phyloP scores from a whole-genome alignment of 2,113 vertebrate genomes.

The Isichthys henryi region DNA sequence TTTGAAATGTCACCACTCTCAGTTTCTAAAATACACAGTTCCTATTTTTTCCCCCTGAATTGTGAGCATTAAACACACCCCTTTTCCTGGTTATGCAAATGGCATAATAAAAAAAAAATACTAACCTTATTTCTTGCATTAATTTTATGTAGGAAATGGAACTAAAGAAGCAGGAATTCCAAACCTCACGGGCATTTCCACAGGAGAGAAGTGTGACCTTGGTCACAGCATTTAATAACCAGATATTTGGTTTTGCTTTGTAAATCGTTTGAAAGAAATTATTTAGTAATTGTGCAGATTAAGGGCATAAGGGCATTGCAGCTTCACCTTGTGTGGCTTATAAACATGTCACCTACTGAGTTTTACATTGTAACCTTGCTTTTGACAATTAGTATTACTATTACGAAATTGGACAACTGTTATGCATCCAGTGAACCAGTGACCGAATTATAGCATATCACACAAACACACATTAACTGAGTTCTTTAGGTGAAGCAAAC shows the following conservation, averaged over 20 bases:
- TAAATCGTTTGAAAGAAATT: neutral
- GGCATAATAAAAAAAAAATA: neutral
- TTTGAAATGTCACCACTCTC: conserved; percentile 2
- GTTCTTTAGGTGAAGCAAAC: neutral
- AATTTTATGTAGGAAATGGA: neutral
- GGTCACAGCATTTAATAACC: neutral
- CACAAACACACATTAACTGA: neutral
- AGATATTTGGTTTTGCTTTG: neutral
- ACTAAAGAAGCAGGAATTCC: neutral
- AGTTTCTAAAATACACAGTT: neutral
- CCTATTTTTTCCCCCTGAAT: neutral
- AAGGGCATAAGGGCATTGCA: neutral
- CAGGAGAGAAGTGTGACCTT: neutral
- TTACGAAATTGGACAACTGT: neutral
- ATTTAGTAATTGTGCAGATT: neutral
- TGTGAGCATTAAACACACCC: neutral
- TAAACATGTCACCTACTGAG: neutral
- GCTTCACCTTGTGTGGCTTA: neutral
- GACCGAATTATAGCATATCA: neutral
- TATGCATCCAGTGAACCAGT: neutral
- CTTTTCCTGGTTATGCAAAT: neutral
- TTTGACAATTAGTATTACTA: neutral
- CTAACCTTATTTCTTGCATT: neutral
- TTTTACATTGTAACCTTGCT: neutral
- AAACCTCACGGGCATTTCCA: neutral